Evolutionary conservation across 2,888 invertebrate species (phyloP), one percentile per base, ranked within the genome.

Genomic region (Macrophya alboannulata): DNA sequence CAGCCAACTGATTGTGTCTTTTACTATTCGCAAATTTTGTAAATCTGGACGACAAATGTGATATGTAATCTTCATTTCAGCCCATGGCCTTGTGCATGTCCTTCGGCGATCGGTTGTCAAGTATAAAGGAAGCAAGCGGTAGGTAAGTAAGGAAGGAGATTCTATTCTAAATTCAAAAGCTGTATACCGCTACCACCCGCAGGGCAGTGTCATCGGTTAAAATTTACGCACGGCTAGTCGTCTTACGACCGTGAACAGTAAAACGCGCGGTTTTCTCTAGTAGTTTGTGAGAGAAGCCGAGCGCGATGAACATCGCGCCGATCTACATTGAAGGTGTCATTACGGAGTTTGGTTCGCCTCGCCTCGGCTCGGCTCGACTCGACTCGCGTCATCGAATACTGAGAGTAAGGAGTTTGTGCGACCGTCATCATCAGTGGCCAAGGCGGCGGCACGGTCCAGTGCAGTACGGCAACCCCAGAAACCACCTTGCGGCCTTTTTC

Each of bases 171-270:
- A 51, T 62, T 72, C n/a, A 37, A 55, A n/a, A 31, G 25, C 31
- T 77, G 31, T 43, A 51, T 51, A 55, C 55, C 77, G 48, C 76
- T 85, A 65, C 40, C 43, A 45, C 85, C 65, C 84, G 79, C 59
- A 71, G 84, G 86, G 84, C 85, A 68, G 86, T 87, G 87, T 88
- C 88, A 88, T 89, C 88, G 87, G 81, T 31, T 85, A 87, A 88
- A 87, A 91, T 92, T 92, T 92, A 92, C 92, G 92, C 92, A 92
- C 92, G 92, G 90, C 91, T 92, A 91, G 91, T 88, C 91, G 91
- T 88, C 91, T 90, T 88, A 88, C 87, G 89, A 89, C 90, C 91
- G 90, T 90, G 90, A 89, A 91, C 31, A 31, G 31, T 3, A 31
- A 31, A 31, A 31, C 31, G 31, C 89, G 81, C 77, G 55, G 48